Evolutionary conservation across 2,888 invertebrate genomes (phyloP).

Genomic region (Acheta domesticus): DNA sequence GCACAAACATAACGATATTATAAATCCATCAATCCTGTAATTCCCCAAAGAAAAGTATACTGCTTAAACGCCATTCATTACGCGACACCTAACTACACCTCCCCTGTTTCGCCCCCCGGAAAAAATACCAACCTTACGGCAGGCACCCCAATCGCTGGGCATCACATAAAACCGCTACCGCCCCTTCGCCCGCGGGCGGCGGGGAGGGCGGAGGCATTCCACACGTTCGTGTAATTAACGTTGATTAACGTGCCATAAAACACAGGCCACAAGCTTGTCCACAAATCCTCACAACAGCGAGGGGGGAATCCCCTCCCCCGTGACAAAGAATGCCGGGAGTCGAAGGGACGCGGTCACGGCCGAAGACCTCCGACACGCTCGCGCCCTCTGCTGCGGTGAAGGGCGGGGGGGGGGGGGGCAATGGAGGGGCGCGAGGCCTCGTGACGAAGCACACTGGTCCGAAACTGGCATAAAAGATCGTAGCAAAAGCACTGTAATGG

Average conservation of each 20-base stretch:
- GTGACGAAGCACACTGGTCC: no score
- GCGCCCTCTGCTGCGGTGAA: neutral
- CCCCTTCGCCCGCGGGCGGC: neutral
- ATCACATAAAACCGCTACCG: neutral
- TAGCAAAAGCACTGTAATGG: no score
- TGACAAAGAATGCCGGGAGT: constrained; percentile 4
- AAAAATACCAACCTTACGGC: neutral
- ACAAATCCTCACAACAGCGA: neutral
- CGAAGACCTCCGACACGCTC: neutral
- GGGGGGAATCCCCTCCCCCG: neutral
- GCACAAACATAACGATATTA: neutral
- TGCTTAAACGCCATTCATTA: neutral
- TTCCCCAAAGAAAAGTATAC: constrained; percentile 5
- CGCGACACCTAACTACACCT: neutral
- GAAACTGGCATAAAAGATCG: no score
- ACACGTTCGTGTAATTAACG: neutral
- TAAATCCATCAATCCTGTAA: neutral
- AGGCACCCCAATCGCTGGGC: neutral
- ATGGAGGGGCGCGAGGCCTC: no score
- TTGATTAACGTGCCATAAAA: constrained; percentile 18
- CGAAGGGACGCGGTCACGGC: constrained; percentile 1
- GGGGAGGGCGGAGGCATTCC: neutral
- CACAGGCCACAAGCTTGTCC: constrained; percentile 18
- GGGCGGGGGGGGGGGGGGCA: no score
- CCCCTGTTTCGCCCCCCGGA: neutral